Evolutionary conservation across 2,113 vertebrate genomes (phyloP), one percentile per base, ranked within the genome.

Genomic region (Benitochromis conjunctus): DNA sequence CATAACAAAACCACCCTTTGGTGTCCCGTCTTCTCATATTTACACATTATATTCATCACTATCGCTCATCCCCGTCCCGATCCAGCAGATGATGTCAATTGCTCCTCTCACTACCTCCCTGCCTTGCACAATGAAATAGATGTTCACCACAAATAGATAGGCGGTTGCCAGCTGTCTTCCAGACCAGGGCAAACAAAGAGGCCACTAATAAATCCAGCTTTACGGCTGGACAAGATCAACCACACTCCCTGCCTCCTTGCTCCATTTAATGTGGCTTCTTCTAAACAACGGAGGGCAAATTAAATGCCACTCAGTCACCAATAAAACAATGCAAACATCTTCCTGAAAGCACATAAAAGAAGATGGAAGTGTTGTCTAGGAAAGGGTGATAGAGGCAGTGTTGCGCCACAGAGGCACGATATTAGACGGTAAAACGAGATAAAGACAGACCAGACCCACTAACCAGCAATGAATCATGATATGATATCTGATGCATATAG

Each of bases 11-110:
- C 85, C 86, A 66, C 82, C 91, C 93, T 93, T 92, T 94, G 91
- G 89, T 94, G 90, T 86, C 81, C 74, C 87, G 86, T 90, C 79
- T 81, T 86, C 94, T 96, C 94, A 94, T 96, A 96, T 96, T 96
- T 95, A 94, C 95, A 92, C 95, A 91, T 94, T 94, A 95, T 95
- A 96, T 96, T 96, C 95, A 96, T 96, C 95, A 91, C 92, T 95
- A 94, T 95, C 94, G 91, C 92, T 94, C 94, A 94, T 92, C 94
- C 91, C 91, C 88, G 88, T 93, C 93, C 90, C 58, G 79, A 89
- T 94, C 93, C 84, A 79, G 90, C 82, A 81, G 90, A 94, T 93
- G 94, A 96, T 94, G 95, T 95, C 89, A 93, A 94, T 84, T 93
- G 90, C 89, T 92, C 90, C 91, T 91, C 88, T 85, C 66, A 60